phyloP scores from a whole-genome alignment of 2,888 invertebrate genomes.

The Andrena praecox region DNA sequence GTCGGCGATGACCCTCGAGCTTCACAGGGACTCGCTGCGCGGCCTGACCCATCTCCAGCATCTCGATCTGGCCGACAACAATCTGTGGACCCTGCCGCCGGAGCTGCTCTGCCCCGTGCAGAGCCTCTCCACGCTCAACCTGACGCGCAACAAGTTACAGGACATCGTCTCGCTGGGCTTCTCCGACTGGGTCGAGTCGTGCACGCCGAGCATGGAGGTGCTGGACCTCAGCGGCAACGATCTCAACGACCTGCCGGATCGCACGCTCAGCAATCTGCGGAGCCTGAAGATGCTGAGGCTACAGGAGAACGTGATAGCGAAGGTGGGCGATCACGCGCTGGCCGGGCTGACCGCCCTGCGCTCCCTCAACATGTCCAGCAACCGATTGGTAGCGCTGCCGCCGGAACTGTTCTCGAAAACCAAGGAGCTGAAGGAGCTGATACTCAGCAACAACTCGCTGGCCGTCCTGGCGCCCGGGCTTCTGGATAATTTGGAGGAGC shows the following conservation, averaged over 20 bases:
- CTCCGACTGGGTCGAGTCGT: constrained; percentile 90
- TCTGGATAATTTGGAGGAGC: constrained; percentile 90
- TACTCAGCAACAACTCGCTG: constrained; percentile 92
- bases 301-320: constrained; percentile 91
- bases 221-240: constrained; percentile 92
- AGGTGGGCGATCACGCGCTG: constrained; percentile 91
- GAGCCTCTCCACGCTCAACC: constrained; percentile 89
- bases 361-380: constrained; percentile 92
- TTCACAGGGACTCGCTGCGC: constrained; percentile 90
- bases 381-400: constrained; percentile 91
- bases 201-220: constrained; percentile 89
- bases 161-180: constrained; percentile 92
- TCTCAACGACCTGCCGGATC: constrained; percentile 89
- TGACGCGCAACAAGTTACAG: constrained; percentile 92
- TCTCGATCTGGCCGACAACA: constrained; percentile 91
- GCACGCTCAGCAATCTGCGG: constrained; percentile 89
- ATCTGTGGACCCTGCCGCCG: constrained; percentile 91
- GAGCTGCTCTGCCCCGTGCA: constrained; percentile 91
- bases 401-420: constrained; percentile 92
- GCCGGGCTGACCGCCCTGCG: constrained; percentile 89
- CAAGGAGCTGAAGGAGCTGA: constrained; percentile 90
- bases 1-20: constrained; percentile 92
- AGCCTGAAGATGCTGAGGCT: constrained; percentile 90
- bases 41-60: constrained; percentile 89
- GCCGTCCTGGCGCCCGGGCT: constrained; percentile 91